phyloP scores from a whole-genome alignment of 2,888 invertebrate species.

The Amaurobius ferox region DNA sequence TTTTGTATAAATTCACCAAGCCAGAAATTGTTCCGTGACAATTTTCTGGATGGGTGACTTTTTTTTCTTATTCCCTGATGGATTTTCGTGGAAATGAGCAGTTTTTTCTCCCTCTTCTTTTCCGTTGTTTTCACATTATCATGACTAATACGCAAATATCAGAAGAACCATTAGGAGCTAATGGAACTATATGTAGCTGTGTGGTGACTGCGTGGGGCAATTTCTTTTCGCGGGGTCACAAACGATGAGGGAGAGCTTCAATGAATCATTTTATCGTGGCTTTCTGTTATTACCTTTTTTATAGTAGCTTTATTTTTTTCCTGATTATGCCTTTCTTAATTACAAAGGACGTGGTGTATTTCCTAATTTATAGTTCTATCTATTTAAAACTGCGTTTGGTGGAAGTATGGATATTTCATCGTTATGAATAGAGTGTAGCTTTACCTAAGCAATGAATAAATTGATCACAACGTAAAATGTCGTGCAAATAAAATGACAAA shows the following conservation, averaged over 20 bases:
- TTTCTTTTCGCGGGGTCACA: not conserved
- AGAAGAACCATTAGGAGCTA: constrained; percentile 40
- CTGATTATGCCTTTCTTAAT: not conserved
- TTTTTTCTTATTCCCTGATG: constrained; percentile 21
- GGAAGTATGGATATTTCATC: too few relatives aligned
- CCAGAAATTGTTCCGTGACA: constrained; percentile 22
- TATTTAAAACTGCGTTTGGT: too few relatives aligned
- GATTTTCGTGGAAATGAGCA: not conserved
- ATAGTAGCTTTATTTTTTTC: not conserved
- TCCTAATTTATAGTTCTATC: too few relatives aligned
- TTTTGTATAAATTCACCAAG: too few relatives aligned
- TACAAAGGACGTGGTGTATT: not conserved
- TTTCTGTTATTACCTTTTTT: not conserved
- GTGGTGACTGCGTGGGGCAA: not conserved
- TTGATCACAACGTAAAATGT: too few relatives aligned
- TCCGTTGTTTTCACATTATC: constrained; percentile 26
- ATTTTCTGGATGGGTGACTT: constrained; percentile 44
- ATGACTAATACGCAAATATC: constrained; percentile 12
- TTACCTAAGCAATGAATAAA: too few relatives aligned
- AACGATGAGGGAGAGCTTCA: not conserved
- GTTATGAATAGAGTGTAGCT: too few relatives aligned
- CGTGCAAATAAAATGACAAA: too few relatives aligned
- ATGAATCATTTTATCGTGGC: not conserved
- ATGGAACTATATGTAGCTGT: constrained; percentile 10
- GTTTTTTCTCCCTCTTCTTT: not conserved